Percentiles rank a stretch among this genome's conserved stretches.
Evolutionary conservation across 2,113 vertebrate species (phyloP).

Genomic region (Eublepharis macularius): DNA sequence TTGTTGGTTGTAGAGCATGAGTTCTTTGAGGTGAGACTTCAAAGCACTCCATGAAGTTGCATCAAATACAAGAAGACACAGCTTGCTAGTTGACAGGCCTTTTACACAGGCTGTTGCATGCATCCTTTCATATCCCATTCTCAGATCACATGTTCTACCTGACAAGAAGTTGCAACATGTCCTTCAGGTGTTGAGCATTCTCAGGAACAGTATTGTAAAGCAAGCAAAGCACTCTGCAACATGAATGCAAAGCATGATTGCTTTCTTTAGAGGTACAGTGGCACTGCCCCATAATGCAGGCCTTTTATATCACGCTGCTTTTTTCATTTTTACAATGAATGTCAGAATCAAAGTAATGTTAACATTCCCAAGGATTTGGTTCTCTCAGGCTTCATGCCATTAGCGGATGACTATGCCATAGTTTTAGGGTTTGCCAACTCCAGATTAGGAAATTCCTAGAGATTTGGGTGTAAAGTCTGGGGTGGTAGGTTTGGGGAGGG

Average conservation of each 20-base stretch:
- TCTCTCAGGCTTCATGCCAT: neutral
- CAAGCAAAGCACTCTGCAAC: neutral
- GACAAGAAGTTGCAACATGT: neutral
- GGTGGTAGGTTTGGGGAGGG: too few species aligned
- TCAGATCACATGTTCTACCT: neutral
- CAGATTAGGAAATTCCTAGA: too few species aligned
- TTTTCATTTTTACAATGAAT: neutral
- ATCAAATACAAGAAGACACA: neutral
- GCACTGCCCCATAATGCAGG: too few species aligned
- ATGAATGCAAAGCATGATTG: neutral
- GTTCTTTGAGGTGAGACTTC: constrained; percentile 16
- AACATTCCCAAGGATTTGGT: neutral
- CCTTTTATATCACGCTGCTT: too few species aligned
- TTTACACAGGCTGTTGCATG: neutral
- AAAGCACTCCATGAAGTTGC: neutral
- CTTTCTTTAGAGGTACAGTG: too few species aligned
- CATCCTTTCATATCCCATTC: neutral
- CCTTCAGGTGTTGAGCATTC: neutral
- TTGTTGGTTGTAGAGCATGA: neutral
- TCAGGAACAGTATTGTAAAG: neutral
- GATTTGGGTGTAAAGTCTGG: too few species aligned
- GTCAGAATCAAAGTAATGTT: neutral
- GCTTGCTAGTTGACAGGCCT: neutral
- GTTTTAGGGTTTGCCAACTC: too few species aligned
- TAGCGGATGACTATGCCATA: neutral